Evolutionary conservation across 2,797 vertebrate genomes (phyloP).

Genomic region (Pseudomugil gertrudae): DNA sequence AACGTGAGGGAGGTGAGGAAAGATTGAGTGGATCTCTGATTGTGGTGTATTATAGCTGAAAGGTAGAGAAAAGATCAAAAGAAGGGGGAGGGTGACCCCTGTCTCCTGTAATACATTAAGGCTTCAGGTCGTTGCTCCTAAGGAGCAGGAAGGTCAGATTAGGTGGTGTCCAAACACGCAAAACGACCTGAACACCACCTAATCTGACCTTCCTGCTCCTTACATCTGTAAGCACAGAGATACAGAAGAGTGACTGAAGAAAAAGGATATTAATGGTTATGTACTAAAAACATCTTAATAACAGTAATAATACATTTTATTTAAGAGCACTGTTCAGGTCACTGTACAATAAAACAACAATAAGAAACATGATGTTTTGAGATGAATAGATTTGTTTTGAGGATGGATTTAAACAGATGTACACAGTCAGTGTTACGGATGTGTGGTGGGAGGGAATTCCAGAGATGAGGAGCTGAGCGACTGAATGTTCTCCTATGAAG

Average conservation of each 20-base stretch:
- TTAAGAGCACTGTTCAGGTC: too few relatives aligned
- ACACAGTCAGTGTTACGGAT: too few relatives aligned
- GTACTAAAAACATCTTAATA: not conserved
- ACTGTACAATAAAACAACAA: too few relatives aligned
- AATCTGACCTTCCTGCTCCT: slow-evolving; percentile 35
- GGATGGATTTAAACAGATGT: too few relatives aligned
- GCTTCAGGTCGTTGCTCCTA: slow-evolving; percentile 58
- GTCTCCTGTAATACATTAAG: slow-evolving; percentile 31
- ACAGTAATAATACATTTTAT: too few relatives aligned
- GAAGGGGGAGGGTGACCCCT: slow-evolving; percentile 34
- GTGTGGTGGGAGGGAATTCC: too few relatives aligned
- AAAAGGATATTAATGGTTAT: not conserved
- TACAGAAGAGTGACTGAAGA: not conserved
- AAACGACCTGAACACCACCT: slow-evolving; percentile 49
- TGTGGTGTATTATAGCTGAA: slow-evolving; percentile 24
- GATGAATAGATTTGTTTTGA: too few relatives aligned
- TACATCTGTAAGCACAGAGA: not conserved
- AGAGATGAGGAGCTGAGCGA: too few relatives aligned
- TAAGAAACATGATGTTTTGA: too few relatives aligned
- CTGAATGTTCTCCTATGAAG: too few relatives aligned
- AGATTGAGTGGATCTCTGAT: slow-evolving; percentile 11
- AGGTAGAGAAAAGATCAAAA: slow-evolving; percentile 21
- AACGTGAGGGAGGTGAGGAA: slow-evolving; percentile 9
- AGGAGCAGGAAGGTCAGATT: too few relatives aligned
- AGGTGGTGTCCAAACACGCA: too few relatives aligned